These are phyloP conservation scores for Denticeps clupeoides DNA, from an alignment of 2,797 vertebrate species.

Conservation along the genomic window DNA sequence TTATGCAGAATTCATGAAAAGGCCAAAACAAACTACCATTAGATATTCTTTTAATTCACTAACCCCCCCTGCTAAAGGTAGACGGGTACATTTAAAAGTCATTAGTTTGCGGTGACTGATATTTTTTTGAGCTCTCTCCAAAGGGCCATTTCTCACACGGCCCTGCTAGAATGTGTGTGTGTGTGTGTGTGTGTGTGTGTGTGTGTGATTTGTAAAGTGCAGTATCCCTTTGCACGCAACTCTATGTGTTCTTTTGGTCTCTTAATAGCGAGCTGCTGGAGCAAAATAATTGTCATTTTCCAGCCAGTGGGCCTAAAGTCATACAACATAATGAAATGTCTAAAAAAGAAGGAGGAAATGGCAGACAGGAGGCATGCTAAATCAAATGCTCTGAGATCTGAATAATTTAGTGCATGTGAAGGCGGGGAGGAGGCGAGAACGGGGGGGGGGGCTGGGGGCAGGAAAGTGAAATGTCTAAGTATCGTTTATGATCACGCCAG, in stretches of 20 bases:
- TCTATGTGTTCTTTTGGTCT: constrained; percentile 56
- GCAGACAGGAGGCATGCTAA: constrained; percentile 67
- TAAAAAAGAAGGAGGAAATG: constrained; percentile 48
- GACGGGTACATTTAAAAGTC: constrained; percentile 57
- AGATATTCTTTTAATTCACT: constrained; percentile 64
- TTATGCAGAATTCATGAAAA: constrained; percentile 72
- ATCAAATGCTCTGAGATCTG: constrained; percentile 69
- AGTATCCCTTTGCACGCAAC: constrained; percentile 41
- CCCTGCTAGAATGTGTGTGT: constrained; percentile 33
- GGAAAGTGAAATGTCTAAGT: constrained; percentile 56
- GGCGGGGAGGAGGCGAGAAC: constrained; percentile 40
- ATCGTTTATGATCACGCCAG: constrained; percentile 64
- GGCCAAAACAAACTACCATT: constrained; percentile 70
- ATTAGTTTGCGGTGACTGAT: constrained; percentile 58
- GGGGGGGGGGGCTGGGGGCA: constrained; percentile 54
- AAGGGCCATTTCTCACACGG: constrained; percentile 45
- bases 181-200: constrained; percentile 19
- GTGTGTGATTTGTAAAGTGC: constrained; percentile 25
- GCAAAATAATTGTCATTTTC: constrained; percentile 78
- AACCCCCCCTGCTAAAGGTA: constrained; percentile 53
- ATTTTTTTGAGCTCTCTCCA: constrained; percentile 48
- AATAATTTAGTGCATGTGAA: constrained; percentile 64
- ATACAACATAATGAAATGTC: constrained; percentile 75
- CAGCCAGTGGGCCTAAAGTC: constrained; percentile 74
- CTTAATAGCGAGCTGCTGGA: constrained; percentile 70